Base-by-base conservation (phyloP, 2,888 invertebrate genomes). In the Apocheima hispidaria region DNA sequence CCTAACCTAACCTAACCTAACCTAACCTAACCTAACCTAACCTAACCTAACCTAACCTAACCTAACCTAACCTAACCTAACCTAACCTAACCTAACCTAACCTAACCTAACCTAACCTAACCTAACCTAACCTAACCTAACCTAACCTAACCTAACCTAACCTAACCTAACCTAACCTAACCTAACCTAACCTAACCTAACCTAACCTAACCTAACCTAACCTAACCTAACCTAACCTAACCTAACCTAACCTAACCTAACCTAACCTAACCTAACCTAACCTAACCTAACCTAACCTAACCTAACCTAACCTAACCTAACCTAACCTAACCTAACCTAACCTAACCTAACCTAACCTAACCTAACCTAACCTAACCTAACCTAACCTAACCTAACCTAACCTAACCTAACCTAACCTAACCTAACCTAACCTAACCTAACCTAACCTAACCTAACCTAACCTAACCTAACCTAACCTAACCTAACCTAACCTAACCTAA, bases 21-120 rank as follows among this genome's bases (percentile, higher is more conserved):
- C 51, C 63, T 44, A 50, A 63, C 53, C 63, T 55, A 50, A 63
- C 49, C 58, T 50, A 63, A 63, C 63, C 63, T 59, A 63, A 63
- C 63, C 63, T 60, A 61, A 65, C 58, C 60, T 61, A 60, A 58
- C 61, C 65, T 61, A 65, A 61, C 61, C 61, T 58, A 58, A 58
- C 57, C 57, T 58, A 58, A 58, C 57, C 57, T 58, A 58, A 58
- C 57, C 57, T 58, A 58, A 58, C 57, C 57, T 58, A 58, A 58
- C 57, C 57, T 58, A 58, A 58, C 57, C 57, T 58, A 58, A 58
- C 57, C 57, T 58, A 58, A 58, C 57, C 57, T 58, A 55, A 55
- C 55, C 55, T 55, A 55, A 55, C 55, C 55, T 55, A 58, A 58
- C 57, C 57, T 58, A 58, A 58, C 57, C 57, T 58, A 58, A 58